phyloP scores from a whole-genome alignment of 2,888 invertebrate genomes.

The Nebria brevicollis region DNA sequence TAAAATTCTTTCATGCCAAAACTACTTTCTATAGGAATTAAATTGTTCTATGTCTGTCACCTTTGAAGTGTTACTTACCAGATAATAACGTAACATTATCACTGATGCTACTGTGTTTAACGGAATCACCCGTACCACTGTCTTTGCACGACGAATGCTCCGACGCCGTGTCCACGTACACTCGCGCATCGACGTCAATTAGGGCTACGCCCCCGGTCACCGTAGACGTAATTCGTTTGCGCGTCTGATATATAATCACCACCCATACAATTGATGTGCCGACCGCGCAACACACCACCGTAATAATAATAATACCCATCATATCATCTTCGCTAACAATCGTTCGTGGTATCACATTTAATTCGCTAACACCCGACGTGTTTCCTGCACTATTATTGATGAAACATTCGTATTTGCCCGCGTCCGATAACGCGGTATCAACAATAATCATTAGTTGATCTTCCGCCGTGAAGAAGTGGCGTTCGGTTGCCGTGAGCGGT shows the following conservation, averaged over 20 bases:
- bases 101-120: conserved; percentile 71
- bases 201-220: conserved; percentile 64
- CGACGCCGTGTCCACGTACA: conserved; percentile 75
- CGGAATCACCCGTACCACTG: conserved; percentile 83
- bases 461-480: conserved; percentile 88
- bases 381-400: conserved; percentile 87
- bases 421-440: conserved; percentile 79
- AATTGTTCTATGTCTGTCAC: neutral
- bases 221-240: conserved; percentile 67
- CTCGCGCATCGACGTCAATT: conserved; percentile 55
- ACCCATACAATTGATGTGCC: conserved; percentile 94
- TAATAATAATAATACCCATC: conserved; percentile 88
- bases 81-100: conserved; percentile 65
- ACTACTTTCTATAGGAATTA: neutral
- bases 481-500: conserved; percentile 76
- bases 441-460: conserved; percentile 90
- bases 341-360: conserved; percentile 75
- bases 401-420: conserved; percentile 89
- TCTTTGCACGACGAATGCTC: conserved; percentile 82
- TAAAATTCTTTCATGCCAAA: neutral
- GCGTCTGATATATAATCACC: conserved; percentile 87
- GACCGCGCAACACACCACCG: conserved; percentile 89
- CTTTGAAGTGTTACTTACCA: conserved; percentile 11
- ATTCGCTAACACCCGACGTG: conserved; percentile 75
- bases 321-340: conserved; percentile 76